Conservation (phyloP, 2,888 invertebrate genomes). For the Endotricha flammealis region DNA sequence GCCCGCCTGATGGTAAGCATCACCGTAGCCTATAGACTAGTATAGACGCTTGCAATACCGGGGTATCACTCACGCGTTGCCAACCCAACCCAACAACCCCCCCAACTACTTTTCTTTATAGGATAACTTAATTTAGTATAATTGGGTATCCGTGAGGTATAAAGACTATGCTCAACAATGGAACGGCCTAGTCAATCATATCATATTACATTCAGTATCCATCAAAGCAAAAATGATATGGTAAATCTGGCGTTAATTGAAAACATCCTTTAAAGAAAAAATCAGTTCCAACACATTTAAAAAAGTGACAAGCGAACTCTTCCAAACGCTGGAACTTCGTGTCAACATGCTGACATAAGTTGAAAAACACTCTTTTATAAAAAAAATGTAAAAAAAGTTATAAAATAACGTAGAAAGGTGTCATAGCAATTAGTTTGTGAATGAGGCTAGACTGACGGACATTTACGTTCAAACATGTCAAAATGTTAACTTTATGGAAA, state of each 20-base stretch:
- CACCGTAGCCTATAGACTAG: no score
- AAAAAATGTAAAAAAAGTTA: slow-evolving; percentile 49
- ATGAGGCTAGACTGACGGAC: slow-evolving; percentile 52
- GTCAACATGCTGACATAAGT: slow-evolving; percentile 39
- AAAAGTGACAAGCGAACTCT: slow-evolving; percentile 49
- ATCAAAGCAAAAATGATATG: no score
- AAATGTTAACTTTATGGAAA: slow-evolving; percentile 38
- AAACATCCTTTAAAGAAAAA: not conserved
- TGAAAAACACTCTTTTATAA: slow-evolving; percentile 42
- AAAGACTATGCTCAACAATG: no score
- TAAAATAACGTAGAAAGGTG: slow-evolving; percentile 43
- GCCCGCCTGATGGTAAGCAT: no score
- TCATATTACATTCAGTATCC: no score
- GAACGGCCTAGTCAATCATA: no score
- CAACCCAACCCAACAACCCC: no score
- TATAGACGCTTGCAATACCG: no score
- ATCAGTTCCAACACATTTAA: slow-evolving; percentile 18
- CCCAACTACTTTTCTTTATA: no score
- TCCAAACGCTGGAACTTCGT: slow-evolving; percentile 34
- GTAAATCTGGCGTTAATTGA: not conserved
- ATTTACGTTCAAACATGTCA: slow-evolving; percentile 47
- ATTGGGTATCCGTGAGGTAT: no score
- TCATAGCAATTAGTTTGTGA: slow-evolving; percentile 74
- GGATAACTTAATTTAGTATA: no score
- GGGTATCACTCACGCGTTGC: no score